A percentile compares a stretch with the other conserved stretches of the same genome.
These are phyloP conservation scores for Drosophila eohydei DNA, from an alignment of 2,888 invertebrate genomes.

Conservation along the genomic window DNA sequence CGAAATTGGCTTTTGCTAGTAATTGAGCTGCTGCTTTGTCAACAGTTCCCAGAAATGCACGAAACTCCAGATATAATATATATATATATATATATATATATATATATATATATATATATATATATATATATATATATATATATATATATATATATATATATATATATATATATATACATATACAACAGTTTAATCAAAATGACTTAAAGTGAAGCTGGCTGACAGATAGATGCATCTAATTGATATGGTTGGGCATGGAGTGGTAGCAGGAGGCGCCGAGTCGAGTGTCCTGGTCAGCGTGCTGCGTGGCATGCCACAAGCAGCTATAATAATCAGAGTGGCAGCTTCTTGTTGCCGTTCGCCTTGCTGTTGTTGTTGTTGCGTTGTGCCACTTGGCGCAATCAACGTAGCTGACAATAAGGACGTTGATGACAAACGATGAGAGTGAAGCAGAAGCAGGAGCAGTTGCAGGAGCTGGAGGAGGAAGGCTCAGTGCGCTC, in stretches of 20 bases:
- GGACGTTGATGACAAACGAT: constrained; percentile 46
- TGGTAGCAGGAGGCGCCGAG: neutral
- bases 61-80: too few relatives aligned
- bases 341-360: constrained; percentile 26
- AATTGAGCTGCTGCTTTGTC: neutral
- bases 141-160: neutral
- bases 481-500: constrained; percentile 12
- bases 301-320: constrained; percentile 56
- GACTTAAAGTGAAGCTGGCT: constrained; percentile 1
- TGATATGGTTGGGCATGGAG: constrained; percentile 34
- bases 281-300: constrained; percentile 24
- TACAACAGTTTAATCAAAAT: constrained; percentile 4
- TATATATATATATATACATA: too few relatives aligned
- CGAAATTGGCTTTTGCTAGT: constrained; percentile 2
- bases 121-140: too few relatives aligned
- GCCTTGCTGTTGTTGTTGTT: constrained; percentile 32
- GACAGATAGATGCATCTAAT: constrained; percentile 34
- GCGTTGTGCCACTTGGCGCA: constrained; percentile 51
- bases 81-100: too few relatives aligned
- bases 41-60: neutral
- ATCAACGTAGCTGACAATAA: constrained; percentile 61
- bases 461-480: neutral
- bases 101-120: neutral
- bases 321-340: constrained; percentile 46
- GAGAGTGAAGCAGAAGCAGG: neutral